These are phyloP conservation scores for Porites rus DNA, from an alignment of 92 coral and sea anemone species.

Conservation along the genomic window DNA sequence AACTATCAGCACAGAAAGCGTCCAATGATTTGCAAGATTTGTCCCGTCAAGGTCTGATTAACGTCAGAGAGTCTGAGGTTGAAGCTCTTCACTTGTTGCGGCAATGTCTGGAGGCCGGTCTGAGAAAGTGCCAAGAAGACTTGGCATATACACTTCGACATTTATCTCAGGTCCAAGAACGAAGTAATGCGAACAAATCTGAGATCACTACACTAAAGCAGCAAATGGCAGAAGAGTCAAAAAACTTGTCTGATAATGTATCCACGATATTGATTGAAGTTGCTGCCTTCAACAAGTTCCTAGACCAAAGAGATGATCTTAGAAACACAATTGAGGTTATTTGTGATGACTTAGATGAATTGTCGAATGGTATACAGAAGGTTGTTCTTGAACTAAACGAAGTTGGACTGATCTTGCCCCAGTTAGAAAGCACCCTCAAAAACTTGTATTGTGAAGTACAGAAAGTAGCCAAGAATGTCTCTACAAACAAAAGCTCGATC, in stretches of 20 bases:
- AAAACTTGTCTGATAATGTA: not conserved
- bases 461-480: not conserved
- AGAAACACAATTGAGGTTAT: not conserved
- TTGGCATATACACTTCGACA: not conserved
- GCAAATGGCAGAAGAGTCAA: no score
- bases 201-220: not conserved
- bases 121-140: not conserved
- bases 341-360: not conserved
- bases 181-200: not conserved
- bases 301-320: not conserved
- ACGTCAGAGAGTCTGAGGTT: not conserved
- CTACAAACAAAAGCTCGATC: not conserved
- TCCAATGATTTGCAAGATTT: conserved; percentile 11
- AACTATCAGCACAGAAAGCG: conserved; percentile 6
- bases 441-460: not conserved
- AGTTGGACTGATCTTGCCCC: not conserved
- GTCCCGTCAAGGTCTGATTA: not conserved
- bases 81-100: not conserved
- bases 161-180: not conserved
- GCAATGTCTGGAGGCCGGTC: not conserved
- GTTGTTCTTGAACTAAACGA: not conserved
- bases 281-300: not conserved
- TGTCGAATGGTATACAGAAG: not conserved
- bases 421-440: not conserved
- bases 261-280: not conserved